Evolutionary conservation across 2,113 vertebrate genomes (phyloP), one percentile per base, ranked within the genome.

Genomic region (Brienomyrus brachyistius): DNA sequence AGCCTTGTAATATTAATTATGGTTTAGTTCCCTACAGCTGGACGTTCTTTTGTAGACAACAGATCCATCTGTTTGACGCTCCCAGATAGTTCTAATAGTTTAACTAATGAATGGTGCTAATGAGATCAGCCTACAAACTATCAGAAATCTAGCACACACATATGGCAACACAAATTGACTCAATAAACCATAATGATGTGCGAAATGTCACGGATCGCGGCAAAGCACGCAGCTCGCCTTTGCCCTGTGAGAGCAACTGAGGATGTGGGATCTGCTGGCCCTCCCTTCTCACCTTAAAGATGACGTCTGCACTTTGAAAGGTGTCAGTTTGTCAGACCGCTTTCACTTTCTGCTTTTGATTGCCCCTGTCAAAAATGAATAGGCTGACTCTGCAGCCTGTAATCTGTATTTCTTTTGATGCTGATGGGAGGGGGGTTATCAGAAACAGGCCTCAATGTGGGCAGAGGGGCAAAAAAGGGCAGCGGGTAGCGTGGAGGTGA

Each of bases 111-210:
- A 88, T 48, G 88, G 88, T 56, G 77, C 66, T 90, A 90, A 88
- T 77, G 88, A 89, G 88, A 80, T 48, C 45, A 80, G 48, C 45
- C 70, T 51, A 40, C 88, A 80, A 89, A 31, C 88, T 77, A 88
- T 84, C 80, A 83, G 82, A 84, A 54, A 88, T 89, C 87, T 70
- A 47, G 80, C 86, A 88, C 47, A 70, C 87, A 54, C 92, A 92
- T 90, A 88, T 90, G 92, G 90, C 86, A 89, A 88, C 89, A 59
- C 77, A 90, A 91, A 92, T 91, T 86, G 91, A 90, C 91, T 91
- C 88, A 27, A 85, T 89, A 91, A 92, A 91, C 80, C 88, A 91
- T 91, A 70, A 48, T 89, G 90, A 91, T 80, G 90, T 87, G 85
- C 66, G 35, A 23, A 88, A 83, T 87, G 52, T 91, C 62, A 47